These are phyloP conservation scores for Nesoenas mayeri DNA, from an alignment of 2,113 vertebrate species.

Conservation along the genomic window DNA sequence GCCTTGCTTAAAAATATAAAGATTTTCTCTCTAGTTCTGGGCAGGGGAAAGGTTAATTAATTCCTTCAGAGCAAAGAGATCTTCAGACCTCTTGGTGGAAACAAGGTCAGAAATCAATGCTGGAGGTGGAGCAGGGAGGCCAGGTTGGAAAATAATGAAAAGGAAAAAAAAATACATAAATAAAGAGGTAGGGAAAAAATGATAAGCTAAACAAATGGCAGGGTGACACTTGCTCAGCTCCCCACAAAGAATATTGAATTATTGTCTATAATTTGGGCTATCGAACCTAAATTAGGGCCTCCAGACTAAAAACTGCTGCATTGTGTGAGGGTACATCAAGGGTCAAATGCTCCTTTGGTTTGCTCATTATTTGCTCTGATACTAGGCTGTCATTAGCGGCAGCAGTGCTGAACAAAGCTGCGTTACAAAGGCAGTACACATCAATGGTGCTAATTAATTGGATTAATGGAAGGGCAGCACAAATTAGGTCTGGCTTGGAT, in stretches of 20 bases:
- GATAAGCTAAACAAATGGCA: constrained; percentile 25
- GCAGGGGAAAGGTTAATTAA: constrained; percentile 68
- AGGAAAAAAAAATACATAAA: background rate
- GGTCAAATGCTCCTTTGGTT: constrained; percentile 74
- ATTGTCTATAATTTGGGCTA: constrained; percentile 58
- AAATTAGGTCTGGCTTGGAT: constrained; percentile 87
- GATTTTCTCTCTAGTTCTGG: constrained; percentile 56
- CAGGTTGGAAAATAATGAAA: constrained; percentile 50
- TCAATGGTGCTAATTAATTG: constrained; percentile 97
- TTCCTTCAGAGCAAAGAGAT: constrained; percentile 63
- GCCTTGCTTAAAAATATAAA: constrained; percentile 65
- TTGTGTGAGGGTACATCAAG: constrained; percentile 50
- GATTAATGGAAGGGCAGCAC: constrained; percentile 95
- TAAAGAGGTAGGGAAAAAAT: background rate
- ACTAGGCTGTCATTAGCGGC: constrained; percentile 73
- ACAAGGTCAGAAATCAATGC: constrained; percentile 67
- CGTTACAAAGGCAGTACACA: constrained; percentile 84
- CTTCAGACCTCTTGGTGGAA: constrained; percentile 40
- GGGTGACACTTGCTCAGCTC: constrained; percentile 16
- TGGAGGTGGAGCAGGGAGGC: constrained; percentile 54
- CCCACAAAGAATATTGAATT: constrained; percentile 43
- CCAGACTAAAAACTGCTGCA: constrained; percentile 18
- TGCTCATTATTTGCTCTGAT: constrained; percentile 71
- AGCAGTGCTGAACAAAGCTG: constrained; percentile 83
- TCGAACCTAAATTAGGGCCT: constrained; percentile 33